Base-by-base conservation (phyloP, 2,888 invertebrate genomes). In the Drosophila picticornis region DNA sequence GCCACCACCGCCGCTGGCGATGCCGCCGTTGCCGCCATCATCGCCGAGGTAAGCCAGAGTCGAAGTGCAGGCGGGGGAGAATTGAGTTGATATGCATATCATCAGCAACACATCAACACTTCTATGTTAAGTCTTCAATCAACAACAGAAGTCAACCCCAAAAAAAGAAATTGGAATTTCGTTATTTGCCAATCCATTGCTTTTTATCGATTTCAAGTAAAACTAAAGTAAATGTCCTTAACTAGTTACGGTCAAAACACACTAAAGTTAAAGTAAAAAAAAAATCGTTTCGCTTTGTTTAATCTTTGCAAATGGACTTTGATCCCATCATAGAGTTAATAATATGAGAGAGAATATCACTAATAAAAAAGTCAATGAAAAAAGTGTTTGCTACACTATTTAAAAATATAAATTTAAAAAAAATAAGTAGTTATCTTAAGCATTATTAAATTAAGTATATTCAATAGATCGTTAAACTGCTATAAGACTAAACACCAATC, bases 11-110 rank as follows among this genome's bases (percentile, higher is more conserved):
- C 91, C 92, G 72, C 77, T 90, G 68, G 74, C 87, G 52, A 80
- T 84, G 59, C 88, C 91, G 34, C 80, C 91, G 59, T 77, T 86
- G 74, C 90, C 92, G 72, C 83, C 91, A 61, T 77, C 91, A 74
- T 88, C 92, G 75, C 93, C 93, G 87, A 92, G 92, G 92, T 92
- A 92, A 92, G 91, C 81, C 86, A 71, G 51, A 38, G 68, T 74
- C 60, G 38, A 52, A 46, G 64, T 71, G 85, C 67, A 58, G 63
- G 77, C 75, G 65, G 58, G 65, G 46, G 52, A 66, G 51, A 34
- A 58, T 61, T 56, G 58, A 78, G 59, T 38, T 53, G 63, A 56
- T 79, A 71, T 82, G 77, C 79, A 84, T 77, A 80, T 80, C 80
- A 80, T 70, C 79, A 81, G 82, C 85, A 84, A 81, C 84, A 89